These are phyloP conservation scores for Pollimyrus isidori DNA, from an alignment of 2,113 vertebrate genomes.

Conservation along the genomic window DNA sequence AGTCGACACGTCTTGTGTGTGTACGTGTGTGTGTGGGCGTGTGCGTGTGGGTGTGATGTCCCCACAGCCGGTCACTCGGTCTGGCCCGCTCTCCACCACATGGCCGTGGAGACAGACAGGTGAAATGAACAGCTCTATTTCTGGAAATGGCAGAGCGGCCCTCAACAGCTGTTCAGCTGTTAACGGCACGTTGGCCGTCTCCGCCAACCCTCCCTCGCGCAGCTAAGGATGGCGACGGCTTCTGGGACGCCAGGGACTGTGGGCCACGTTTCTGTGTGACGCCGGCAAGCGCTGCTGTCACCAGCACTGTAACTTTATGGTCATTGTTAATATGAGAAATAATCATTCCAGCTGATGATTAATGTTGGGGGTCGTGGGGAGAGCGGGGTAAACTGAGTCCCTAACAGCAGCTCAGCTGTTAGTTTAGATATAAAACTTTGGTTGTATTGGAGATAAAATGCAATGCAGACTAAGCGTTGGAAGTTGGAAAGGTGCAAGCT, in stretches of 20 bases:
- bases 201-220: constrained; percentile 26
- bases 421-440: not conserved
- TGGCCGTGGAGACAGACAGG: constrained; percentile 41
- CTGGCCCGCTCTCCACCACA: not conserved
- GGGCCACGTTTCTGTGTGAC: not conserved
- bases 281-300: not conserved
- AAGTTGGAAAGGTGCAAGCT: not conserved
- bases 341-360: not conserved
- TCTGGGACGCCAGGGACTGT: constrained; percentile 2
- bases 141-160: constrained; percentile 34
- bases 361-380: not conserved
- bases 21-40: constrained; percentile 1
- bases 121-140: constrained; percentile 49
- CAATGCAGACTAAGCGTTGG: not conserved
- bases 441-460: not conserved
- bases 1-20: constrained; percentile 47
- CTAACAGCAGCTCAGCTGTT: not conserved
- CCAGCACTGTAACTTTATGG: not conserved
- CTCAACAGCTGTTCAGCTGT: constrained; percentile 42
- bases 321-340: not conserved
- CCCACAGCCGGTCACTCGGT: not conserved
- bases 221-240: constrained; percentile 19
- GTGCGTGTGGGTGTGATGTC: constrained; percentile 7
- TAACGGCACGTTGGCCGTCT: constrained; percentile 10
- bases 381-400: not conserved